Percentiles rank a stretch among this genome's conserved stretches.
Evolutionary conservation across 1,140 invertebrate genomes (phyloP).

Genomic region (Drosophila persimilis): DNA sequence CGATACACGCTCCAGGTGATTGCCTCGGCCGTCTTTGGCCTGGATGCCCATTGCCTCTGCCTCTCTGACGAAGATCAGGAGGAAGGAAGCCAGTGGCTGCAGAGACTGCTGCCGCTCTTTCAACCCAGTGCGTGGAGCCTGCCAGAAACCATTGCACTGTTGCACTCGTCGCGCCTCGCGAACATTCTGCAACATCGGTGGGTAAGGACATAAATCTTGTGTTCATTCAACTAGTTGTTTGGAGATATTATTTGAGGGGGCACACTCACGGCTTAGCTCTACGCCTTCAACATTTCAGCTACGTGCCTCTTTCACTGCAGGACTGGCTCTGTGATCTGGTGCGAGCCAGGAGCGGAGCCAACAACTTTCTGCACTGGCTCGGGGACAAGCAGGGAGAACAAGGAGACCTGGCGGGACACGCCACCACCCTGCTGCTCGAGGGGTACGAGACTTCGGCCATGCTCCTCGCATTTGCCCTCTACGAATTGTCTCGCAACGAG

Average conservation of each 20-base stretch:
- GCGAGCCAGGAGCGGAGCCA: neutral
- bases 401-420: slow-evolving; percentile 53
- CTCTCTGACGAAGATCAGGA: neutral
- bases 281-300: slow-evolving; percentile 24
- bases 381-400: neutral
- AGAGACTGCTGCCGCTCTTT: slow-evolving; percentile 48
- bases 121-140: slow-evolving; percentile 49
- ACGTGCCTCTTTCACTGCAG: slow-evolving; percentile 42
- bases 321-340: slow-evolving; percentile 45
- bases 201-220: neutral
- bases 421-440: slow-evolving; percentile 60
- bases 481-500: slow-evolving; percentile 84
- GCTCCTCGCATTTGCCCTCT: slow-evolving; percentile 54
- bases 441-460: slow-evolving; percentile 72
- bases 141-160: slow-evolving; percentile 54
- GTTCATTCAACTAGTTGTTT: neutral
- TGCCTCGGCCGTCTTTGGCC: slow-evolving; percentile 55
- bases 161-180: slow-evolving; percentile 49
- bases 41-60: slow-evolving; percentile 48
- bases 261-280: neutral
- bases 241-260: too few species aligned
- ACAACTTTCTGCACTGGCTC: slow-evolving; percentile 48
- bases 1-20: slow-evolving; percentile 65
- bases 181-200: slow-evolving; percentile 47
- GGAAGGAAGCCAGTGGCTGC: slow-evolving; percentile 27